A percentile compares a stretch with the other conserved stretches of the same genome.
Conservation (phyloP, 2,113 vertebrate species). For the Machaerirhynchus nigripectus region DNA sequence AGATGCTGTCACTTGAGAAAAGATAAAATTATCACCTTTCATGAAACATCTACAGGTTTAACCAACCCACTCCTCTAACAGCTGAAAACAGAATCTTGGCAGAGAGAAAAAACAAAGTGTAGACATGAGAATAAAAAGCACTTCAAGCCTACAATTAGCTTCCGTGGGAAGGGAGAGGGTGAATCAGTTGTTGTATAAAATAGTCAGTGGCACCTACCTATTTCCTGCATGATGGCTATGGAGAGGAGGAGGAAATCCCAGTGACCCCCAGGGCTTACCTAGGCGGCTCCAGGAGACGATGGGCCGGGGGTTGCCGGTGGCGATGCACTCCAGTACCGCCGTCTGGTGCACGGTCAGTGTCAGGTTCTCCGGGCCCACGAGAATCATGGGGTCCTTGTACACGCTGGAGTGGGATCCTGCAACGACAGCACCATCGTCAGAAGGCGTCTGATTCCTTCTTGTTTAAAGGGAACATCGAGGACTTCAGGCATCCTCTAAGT, state of each 20-base stretch:
- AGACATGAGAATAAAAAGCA: background rate
- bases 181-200: background rate
- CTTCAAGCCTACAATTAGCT: conserved; percentile 46
- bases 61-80: conserved; percentile 33
- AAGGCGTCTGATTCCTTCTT: background rate
- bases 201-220: background rate
- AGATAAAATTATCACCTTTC: conserved; percentile 65
- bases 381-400: conserved; percentile 96
- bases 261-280: conserved; percentile 74
- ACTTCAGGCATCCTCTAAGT: background rate
- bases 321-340: conserved; percentile 94
- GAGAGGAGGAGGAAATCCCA: background rate
- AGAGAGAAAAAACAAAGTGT: background rate
- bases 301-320: conserved; percentile 96
- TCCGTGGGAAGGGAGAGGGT: background rate
- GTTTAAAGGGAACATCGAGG: background rate
- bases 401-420: conserved; percentile 87
- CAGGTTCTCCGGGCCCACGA: conserved; percentile 96
- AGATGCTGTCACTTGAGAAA: conserved; percentile 27
- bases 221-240: background rate
- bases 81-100: conserved; percentile 6
- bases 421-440: background rate
- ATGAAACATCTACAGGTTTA: conserved; percentile 33
- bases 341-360: conserved; percentile 98
- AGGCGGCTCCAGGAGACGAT: conserved; percentile 99